Percentiles rank a stretch among this genome's conserved stretches.
Conservation (phyloP, 92 coral and sea anemone species). For the Zoanthus sociatus region DNA sequence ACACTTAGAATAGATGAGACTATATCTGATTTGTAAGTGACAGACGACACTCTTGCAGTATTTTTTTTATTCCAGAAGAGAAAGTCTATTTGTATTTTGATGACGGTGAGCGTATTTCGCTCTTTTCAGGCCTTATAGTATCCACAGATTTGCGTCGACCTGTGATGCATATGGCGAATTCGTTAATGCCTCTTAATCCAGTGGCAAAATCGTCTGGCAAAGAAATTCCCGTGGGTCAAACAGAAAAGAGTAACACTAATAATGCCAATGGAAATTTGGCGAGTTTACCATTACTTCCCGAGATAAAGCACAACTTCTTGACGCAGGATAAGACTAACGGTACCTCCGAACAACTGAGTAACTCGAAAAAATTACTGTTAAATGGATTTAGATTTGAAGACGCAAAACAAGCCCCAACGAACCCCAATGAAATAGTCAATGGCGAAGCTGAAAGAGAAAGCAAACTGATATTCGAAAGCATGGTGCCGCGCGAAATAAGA, state of each 20-base stretch:
- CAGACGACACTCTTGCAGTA: not conserved
- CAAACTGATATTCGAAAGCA: not conserved
- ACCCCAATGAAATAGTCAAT: not conserved
- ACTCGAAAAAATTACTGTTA: not conserved
- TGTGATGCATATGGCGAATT: constrained; percentile 25
- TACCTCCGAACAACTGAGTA: not conserved
- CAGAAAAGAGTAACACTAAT: constrained; percentile 1
- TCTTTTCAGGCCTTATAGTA: not conserved
- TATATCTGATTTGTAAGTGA: not conserved
- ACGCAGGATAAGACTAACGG: constrained; percentile 13
- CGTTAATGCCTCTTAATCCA: constrained; percentile 36
- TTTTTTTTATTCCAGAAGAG: not conserved
- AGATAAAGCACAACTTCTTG: not conserved
- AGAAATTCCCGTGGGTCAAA: constrained; percentile 31
- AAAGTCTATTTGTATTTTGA: not conserved
- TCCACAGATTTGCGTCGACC: not conserved
- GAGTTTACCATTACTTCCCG: constrained; percentile 27
- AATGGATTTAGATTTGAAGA: constrained; percentile 7
- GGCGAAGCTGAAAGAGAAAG: not conserved
- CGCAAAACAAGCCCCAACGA: not conserved
- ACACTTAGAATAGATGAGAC: not conserved
- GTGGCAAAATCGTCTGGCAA: constrained; percentile 20
- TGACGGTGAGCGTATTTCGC: not conserved
- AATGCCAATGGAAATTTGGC: not conserved
- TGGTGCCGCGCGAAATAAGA: not conserved